Percentiles rank a stretch among this genome's conserved stretches.
phyloP scores from a whole-genome alignment of 2,113 vertebrate species.

The Protomyctophum bolini region DNA sequence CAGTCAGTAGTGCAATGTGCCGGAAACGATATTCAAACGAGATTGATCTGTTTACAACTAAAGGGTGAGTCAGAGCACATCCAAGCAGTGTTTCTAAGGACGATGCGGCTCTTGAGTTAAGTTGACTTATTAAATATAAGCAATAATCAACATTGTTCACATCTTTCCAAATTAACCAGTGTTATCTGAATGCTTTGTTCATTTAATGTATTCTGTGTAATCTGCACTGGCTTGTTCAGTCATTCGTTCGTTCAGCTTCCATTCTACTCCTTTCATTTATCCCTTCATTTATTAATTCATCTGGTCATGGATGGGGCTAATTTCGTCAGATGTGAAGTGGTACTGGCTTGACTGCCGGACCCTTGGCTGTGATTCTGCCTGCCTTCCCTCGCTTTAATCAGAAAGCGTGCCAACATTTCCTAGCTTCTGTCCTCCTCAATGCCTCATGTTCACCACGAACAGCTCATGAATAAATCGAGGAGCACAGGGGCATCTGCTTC shows the following conservation, averaged over 20 bases:
- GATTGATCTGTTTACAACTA: constrained; percentile 66
- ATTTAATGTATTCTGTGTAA: constrained; percentile 20
- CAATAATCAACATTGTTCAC: constrained; percentile 46
- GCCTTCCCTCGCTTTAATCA: constrained; percentile 56
- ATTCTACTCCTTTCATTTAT: constrained; percentile 36
- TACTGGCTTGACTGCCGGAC: background rate
- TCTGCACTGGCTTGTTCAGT: constrained; percentile 6
- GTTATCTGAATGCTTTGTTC: constrained; percentile 1
- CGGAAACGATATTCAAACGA: constrained; percentile 57
- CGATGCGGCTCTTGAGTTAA: background rate
- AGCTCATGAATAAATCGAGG: constrained; percentile 67
- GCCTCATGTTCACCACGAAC: constrained; percentile 52
- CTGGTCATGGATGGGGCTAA: too few relatives aligned
- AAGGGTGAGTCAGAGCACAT: constrained; percentile 23
- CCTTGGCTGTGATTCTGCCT: constrained; percentile 20
- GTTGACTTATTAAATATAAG: constrained; percentile 38
- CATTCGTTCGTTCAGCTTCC: constrained; percentile 28
- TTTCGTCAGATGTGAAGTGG: constrained; percentile 14
- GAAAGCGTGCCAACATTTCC: constrained; percentile 60
- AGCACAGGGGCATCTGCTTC: constrained; percentile 50
- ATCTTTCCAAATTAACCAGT: constrained; percentile 8
- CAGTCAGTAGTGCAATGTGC: constrained; percentile 32
- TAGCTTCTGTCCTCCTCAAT: constrained; percentile 28
- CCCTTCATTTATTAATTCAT: background rate
- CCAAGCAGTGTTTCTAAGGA: constrained; percentile 38